Evolutionary conservation across 2,888 invertebrate species (phyloP).

Genomic region (Apantesis nais): DNA sequence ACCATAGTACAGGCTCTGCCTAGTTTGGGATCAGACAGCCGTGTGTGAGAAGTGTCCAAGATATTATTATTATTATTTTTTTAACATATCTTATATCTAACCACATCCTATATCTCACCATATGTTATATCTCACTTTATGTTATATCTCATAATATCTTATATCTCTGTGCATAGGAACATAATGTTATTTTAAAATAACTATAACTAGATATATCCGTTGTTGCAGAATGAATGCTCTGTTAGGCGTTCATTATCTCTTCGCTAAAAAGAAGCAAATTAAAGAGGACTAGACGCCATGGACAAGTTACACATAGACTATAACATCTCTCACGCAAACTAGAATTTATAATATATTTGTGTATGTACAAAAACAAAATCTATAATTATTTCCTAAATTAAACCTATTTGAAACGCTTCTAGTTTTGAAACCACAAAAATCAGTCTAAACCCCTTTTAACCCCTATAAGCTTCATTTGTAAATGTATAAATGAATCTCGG

Average conservation of each 20-base stretch:
- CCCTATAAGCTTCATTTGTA: not conserved
- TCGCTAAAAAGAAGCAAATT: conserved; percentile 64
- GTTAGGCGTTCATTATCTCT: conserved; percentile 73
- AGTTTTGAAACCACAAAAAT: conserved; percentile 33
- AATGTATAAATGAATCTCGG: not conserved
- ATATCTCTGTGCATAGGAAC: not conserved
- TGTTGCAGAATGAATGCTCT: conserved; percentile 79
- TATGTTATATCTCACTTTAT: not conserved
- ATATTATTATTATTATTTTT: too few species aligned
- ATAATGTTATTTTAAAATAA: not conserved
- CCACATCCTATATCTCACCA: too few species aligned
- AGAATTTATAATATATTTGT: conserved; percentile 47
- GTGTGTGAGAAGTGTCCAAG: too few species aligned
- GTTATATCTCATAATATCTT: too few species aligned
- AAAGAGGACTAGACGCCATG: conserved; percentile 59
- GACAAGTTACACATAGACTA: conserved; percentile 30
- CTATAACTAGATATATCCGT: conserved; percentile 18
- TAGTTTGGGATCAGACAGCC: too few species aligned
- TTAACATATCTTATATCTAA: too few species aligned
- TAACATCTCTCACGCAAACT: conserved; percentile 41
- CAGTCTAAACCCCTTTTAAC: not conserved
- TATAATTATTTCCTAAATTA: conserved; percentile 38
- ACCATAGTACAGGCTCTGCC: too few species aligned
- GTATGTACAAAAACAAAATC: conserved; percentile 49
- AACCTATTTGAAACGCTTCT: conserved; percentile 43